Conservation (phyloP, 2,888 invertebrate species). For the Opisthograptis luteolata region DNA sequence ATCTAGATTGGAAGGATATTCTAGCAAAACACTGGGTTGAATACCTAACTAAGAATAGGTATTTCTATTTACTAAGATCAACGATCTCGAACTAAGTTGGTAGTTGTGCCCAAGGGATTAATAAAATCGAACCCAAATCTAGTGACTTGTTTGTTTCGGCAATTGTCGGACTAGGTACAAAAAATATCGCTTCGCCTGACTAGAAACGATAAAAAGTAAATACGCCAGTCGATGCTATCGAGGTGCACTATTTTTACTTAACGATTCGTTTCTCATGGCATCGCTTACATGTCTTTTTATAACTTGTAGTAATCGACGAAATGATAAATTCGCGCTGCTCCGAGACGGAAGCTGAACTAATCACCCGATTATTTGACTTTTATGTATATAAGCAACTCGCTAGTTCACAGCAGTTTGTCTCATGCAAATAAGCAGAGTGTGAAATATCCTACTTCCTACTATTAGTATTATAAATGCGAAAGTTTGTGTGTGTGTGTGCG, state of each 20-base stretch:
- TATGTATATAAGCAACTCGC: too few relatives aligned
- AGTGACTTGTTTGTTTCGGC: constrained; percentile 19
- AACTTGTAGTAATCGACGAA: too few relatives aligned
- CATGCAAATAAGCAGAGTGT: too few relatives aligned
- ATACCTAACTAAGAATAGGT: constrained; percentile 15
- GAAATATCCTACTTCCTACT: too few relatives aligned
- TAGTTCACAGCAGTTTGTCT: too few relatives aligned
- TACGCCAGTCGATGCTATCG: constrained; percentile 17
- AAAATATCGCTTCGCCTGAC: constrained; percentile 39
- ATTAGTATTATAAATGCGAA: too few relatives aligned
- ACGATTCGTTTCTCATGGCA: not conserved
- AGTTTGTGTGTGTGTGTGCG: too few relatives aligned
- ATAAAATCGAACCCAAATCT: constrained; percentile 37
- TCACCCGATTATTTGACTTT: too few relatives aligned
- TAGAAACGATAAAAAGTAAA: constrained; percentile 37
- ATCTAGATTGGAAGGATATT: not conserved
- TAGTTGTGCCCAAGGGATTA: constrained; percentile 39
- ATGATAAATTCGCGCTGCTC: too few relatives aligned
- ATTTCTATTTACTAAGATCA: constrained; percentile 14
- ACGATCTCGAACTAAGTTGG: constrained; percentile 18
- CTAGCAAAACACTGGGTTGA: constrained; percentile 9
- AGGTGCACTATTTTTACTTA: constrained; percentile 4
- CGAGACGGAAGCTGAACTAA: too few relatives aligned
- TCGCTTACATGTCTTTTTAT: too few relatives aligned
- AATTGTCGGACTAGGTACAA: constrained; percentile 30